These are phyloP conservation scores for Thereva unica DNA, from an alignment of 2,888 invertebrate species.

Conservation along the genomic window DNA sequence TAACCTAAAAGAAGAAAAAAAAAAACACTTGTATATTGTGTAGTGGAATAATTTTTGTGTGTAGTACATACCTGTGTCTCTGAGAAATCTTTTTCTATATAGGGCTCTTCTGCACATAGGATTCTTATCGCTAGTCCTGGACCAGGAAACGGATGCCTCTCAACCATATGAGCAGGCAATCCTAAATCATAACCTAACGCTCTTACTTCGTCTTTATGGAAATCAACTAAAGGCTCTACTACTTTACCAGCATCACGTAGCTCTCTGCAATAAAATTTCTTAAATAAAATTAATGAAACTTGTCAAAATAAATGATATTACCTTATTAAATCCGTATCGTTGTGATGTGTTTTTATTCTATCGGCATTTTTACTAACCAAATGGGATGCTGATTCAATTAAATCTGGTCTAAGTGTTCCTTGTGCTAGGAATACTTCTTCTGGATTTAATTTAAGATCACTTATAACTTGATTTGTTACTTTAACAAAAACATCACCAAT, in stretches of 20 bases:
- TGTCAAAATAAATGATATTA: slow-evolving; percentile 49
- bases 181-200: slow-evolving; percentile 87
- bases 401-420: slow-evolving; percentile 94
- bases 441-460: slow-evolving; percentile 83
- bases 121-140: slow-evolving; percentile 97
- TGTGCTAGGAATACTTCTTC: slow-evolving; percentile 93
- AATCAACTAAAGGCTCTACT: slow-evolving; percentile 97
- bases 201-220: slow-evolving; percentile 97
- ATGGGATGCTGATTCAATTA: slow-evolving; percentile 95
- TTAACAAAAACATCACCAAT: slow-evolving; percentile 98
- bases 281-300: background rate
- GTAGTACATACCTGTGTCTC: slow-evolving; percentile 78
- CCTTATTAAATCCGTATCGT: slow-evolving; percentile 94
- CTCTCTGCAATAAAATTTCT: slow-evolving; percentile 58
- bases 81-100: slow-evolving; percentile 90
- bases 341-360: slow-evolving; percentile 98
- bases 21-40: background rate
- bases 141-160: slow-evolving; percentile 97
- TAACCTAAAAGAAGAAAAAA: slow-evolving; percentile 63
- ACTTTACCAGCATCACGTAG: slow-evolving; percentile 78
- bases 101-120: slow-evolving; percentile 94
- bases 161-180: slow-evolving; percentile 81
- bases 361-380: slow-evolving; percentile 87
- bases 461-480: slow-evolving; percentile 87
- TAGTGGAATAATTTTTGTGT: background rate